Evolutionary conservation across 2,797 vertebrate species (phyloP).

Genomic region (Takifugu ocellatus): DNA sequence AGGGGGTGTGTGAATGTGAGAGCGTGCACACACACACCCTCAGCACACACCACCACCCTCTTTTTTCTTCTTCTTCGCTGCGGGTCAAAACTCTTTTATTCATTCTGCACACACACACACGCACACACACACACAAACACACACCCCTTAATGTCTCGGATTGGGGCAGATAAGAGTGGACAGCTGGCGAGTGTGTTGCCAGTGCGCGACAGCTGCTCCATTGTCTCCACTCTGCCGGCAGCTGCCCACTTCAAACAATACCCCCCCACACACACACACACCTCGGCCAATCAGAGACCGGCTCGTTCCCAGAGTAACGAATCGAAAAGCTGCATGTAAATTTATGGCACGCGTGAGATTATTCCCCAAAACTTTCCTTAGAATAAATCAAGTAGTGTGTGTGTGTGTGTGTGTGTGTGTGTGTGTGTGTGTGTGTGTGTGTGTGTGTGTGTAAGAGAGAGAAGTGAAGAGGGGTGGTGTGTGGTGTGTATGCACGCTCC

Average conservation of each 20-base stretch:
- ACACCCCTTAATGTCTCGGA: constrained; percentile 92
- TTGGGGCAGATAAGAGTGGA: constrained; percentile 97
- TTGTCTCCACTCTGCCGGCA: constrained; percentile 96
- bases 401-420: constrained; percentile 41
- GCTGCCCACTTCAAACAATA: constrained; percentile 99
- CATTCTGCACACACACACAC: constrained; percentile 79
- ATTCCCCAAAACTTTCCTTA: constrained; percentile 83
- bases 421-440: constrained; percentile 43
- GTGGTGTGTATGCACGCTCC: constrained; percentile 58
- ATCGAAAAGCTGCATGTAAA: constrained; percentile 86
- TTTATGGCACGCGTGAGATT: constrained; percentile 96
- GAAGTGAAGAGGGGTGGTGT: no score
- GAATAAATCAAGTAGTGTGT: constrained; percentile 80
- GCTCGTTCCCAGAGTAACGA: constrained; percentile 72
- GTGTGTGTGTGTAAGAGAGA: constrained; percentile 18
- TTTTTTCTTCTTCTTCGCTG: constrained; percentile 78
- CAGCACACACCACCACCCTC: constrained; percentile 77
- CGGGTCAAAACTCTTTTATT: constrained; percentile 94
- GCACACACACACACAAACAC: constrained; percentile 74
- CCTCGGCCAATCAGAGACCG: constrained; percentile 80
- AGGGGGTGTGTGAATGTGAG: constrained; percentile 34
- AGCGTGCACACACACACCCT: constrained; percentile 29
- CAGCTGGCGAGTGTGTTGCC: constrained; percentile 98
- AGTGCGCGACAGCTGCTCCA: constrained; percentile 98
- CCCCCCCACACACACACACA: constrained; percentile 77